Base-by-base conservation (phyloP, 2,888 invertebrate species). In the Plebejus melissa region DNA sequence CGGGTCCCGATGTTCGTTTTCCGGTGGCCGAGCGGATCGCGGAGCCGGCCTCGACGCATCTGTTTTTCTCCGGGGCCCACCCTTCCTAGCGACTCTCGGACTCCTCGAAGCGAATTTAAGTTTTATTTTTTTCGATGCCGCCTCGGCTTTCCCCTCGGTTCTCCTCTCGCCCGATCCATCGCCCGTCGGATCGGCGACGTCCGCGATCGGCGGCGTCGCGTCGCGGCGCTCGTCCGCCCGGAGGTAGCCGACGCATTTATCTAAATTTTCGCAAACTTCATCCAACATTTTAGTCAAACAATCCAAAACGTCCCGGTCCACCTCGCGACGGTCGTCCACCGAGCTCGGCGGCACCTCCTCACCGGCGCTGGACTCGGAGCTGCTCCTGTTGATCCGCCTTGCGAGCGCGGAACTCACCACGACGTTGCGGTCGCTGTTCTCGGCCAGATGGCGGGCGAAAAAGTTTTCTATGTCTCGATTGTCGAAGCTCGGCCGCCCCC, bases 271-370 rank as follows among this genome's bases (percentile, higher is more conserved):
- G 76, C 90, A 90, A 3, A 91, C 88, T 79, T 81, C 85, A 81
- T 90, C 89, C 3, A 90, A 79, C 74, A 90, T 84, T 76, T 79
- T 82, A 75, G 87, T 89, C 0, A 91, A 79, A 77, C 90, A 91
- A 77, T 89, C 84, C 41, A 87, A 79, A 22, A 90, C 82, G 74
- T 87, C 88, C 13, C 80, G 76, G 76, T 89, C 82, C 36, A 76
- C 74, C 11, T 77, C 38, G n/a, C 74, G 72, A 22, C 72, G 11
- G n/a, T 28, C 74, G 7, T 75, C 74, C 16, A 60, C 5, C 32
- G 77, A 76, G 2, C 81, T 77, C 13, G 82, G 77, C 32, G 78
- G 84, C 80, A 75, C 85, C 82, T 36, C 86, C 85, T 46, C 46
- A 0, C 82, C 80, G n/a, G 85, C 85, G 75, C 86, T 89, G 1